Evolutionary conservation across 1,140 invertebrate genomes (phyloP).

Genomic region (Megalonaias nervosa): DNA sequence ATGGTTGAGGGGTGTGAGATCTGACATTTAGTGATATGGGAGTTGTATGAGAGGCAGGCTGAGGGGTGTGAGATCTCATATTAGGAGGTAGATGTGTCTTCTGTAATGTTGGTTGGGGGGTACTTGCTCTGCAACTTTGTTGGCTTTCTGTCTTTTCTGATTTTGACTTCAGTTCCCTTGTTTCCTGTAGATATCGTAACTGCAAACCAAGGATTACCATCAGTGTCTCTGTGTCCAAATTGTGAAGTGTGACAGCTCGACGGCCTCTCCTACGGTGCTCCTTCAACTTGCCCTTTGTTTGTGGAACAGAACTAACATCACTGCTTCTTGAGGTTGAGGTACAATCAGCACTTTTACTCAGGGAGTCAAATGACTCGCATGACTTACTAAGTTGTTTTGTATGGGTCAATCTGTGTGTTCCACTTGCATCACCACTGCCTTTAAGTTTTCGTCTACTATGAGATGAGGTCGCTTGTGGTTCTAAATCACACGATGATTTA

Average conservation of each 20-base stretch:
- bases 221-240: conserved; percentile 59
- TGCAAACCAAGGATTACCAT: conserved; percentile 62
- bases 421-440: neutral
- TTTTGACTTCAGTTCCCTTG: conserved; percentile 38
- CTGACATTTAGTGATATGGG: conserved; percentile 9
- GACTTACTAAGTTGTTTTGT: conserved; percentile 40
- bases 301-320: conserved; percentile 13
- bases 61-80: conserved; percentile 57
- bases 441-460: too few species aligned
- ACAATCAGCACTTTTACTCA: conserved; percentile 20
- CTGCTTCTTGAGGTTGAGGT: neutral
- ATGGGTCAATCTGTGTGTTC: conserved; percentile 21
- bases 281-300: conserved; percentile 49
- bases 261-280: conserved; percentile 51
- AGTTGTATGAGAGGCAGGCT: conserved; percentile 29
- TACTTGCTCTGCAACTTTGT: conserved; percentile 35
- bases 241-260: conserved; percentile 60
- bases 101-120: conserved; percentile 37
- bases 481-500: conserved; percentile 11
- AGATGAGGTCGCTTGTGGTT: too few species aligned
- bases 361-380: conserved; percentile 44
- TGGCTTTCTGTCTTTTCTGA: neutral
- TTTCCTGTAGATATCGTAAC: conserved; percentile 61
- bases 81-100: conserved; percentile 43
- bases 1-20: neutral